Percentiles rank a stretch among this genome's conserved stretches.
phyloP scores from a whole-genome alignment of 2,888 invertebrate species.

The Caenorhabditis doughertyi region DNA sequence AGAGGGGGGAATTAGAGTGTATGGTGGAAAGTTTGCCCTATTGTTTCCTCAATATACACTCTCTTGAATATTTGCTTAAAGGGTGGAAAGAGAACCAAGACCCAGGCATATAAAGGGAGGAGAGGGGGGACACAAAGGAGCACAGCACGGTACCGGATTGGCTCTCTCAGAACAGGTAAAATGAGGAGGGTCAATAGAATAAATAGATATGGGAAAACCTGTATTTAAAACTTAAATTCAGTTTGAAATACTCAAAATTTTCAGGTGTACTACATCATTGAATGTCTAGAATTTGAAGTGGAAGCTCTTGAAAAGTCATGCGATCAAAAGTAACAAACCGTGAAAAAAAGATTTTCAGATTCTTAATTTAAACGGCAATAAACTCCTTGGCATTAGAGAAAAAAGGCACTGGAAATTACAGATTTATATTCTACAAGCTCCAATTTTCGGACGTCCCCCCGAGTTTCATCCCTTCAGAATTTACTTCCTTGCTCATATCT shows the following conservation, averaged over 20 bases:
- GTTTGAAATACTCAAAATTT: too few relatives aligned
- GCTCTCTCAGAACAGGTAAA: background rate
- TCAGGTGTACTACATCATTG: too few relatives aligned
- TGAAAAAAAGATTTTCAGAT: too few relatives aligned
- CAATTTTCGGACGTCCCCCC: background rate
- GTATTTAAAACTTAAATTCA: background rate
- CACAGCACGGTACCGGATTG: background rate
- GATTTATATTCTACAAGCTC: too few relatives aligned
- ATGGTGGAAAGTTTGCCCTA: slow-evolving; percentile 55
- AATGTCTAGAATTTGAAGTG: too few relatives aligned
- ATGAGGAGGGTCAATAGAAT: background rate
- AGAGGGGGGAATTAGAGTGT: slow-evolving; percentile 37
- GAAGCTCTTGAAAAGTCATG: too few relatives aligned
- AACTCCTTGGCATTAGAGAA: too few relatives aligned
- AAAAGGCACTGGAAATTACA: too few relatives aligned
- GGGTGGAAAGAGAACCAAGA: background rate
- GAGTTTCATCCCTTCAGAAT: too few relatives aligned
- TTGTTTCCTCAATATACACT: slow-evolving; percentile 63
- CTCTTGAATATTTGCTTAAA: slow-evolving; percentile 15
- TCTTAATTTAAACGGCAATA: too few relatives aligned
- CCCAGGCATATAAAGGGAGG: too few relatives aligned
- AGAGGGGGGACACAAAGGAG: background rate
- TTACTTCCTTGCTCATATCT: slow-evolving; percentile 4
- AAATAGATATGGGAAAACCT: background rate
- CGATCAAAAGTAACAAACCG: too few relatives aligned